These are phyloP conservation scores for Chaetophractus vellerosus DNA, from an alignment of 2,797 vertebrate genomes.

Conservation along the genomic window DNA sequence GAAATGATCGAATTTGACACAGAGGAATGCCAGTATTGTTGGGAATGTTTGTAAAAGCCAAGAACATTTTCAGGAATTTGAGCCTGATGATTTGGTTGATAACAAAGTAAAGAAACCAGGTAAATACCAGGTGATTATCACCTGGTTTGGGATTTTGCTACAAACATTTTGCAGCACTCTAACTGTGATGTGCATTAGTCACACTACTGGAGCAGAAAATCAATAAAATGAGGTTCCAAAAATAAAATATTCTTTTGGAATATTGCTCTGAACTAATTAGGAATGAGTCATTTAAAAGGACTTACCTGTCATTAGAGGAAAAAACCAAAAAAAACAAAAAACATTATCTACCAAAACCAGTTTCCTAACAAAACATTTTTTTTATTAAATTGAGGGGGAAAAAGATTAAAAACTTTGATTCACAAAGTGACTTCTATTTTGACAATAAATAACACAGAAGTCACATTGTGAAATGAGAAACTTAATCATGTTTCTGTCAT, in stretches of 20 bases:
- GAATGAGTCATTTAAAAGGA: constrained; percentile 82
- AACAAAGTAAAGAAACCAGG: constrained; percentile 77
- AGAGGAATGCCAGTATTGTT: constrained; percentile 82
- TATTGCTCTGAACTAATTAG: constrained; percentile 86
- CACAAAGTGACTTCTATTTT: constrained; percentile 90
- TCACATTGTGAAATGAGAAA: constrained; percentile 90
- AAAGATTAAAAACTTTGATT: constrained; percentile 90
- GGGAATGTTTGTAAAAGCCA: constrained; percentile 55
- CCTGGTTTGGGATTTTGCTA: constrained; percentile 76
- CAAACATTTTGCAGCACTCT: constrained; percentile 78
- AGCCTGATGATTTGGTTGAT: constrained; percentile 70
- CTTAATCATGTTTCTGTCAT: constrained; percentile 88
- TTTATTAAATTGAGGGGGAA: constrained; percentile 57
- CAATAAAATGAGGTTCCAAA: constrained; percentile 83
- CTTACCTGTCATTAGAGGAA: constrained; percentile 77
- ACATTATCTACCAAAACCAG: constrained; percentile 81
- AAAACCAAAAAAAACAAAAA: accelerated
- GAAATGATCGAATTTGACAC: constrained; percentile 64
- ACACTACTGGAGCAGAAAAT: constrained; percentile 82
- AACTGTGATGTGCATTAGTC: constrained; percentile 75
- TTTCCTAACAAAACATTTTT: constrained; percentile 86
- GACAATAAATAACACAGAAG: constrained; percentile 90
- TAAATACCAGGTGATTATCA: constrained; percentile 78
- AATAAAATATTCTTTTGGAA: constrained; percentile 84
- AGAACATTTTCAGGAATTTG: constrained; percentile 62